Evolutionary conservation across 2,888 invertebrate species (phyloP).

Genomic region (Rhamnusium bicolor): DNA sequence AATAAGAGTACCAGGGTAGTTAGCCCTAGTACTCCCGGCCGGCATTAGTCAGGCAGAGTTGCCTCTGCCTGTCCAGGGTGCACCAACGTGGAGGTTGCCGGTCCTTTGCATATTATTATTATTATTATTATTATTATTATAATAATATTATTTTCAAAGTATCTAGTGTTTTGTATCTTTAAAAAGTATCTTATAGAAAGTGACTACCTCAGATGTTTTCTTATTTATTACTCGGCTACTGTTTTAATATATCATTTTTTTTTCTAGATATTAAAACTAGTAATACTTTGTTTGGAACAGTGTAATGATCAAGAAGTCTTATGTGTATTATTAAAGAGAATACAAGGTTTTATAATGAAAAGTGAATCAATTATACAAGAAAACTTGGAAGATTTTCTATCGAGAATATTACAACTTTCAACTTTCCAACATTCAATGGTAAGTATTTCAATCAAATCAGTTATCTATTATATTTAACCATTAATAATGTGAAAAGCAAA

Average conservation of each 20-base stretch:
- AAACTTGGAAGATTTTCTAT: constrained; percentile 62
- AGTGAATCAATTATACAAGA: constrained; percentile 60
- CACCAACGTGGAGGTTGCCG: no score
- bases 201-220: no score
- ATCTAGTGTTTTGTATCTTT: no score
- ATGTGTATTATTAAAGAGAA: constrained; percentile 54
- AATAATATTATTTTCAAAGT: no score
- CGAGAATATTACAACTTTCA: constrained; percentile 61
- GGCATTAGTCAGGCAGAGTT: no score
- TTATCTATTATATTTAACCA: background rate
- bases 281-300: constrained; percentile 62
- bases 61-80: no score
- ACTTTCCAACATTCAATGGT: constrained; percentile 63
- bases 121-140: no score
- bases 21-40: no score
- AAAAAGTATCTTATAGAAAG: no score
- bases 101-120: no score
- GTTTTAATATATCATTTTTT: constrained; percentile 33
- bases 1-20: no score
- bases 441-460: constrained; percentile 34
- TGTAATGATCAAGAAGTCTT: constrained; percentile 59
- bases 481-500: no score
- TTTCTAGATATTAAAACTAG: constrained; percentile 62
- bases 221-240: background rate
- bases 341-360: constrained; percentile 55